These are phyloP conservation scores for Alloscopus bannaensis DNA, from an alignment of 2,888 invertebrate species.

Conservation along the genomic window DNA sequence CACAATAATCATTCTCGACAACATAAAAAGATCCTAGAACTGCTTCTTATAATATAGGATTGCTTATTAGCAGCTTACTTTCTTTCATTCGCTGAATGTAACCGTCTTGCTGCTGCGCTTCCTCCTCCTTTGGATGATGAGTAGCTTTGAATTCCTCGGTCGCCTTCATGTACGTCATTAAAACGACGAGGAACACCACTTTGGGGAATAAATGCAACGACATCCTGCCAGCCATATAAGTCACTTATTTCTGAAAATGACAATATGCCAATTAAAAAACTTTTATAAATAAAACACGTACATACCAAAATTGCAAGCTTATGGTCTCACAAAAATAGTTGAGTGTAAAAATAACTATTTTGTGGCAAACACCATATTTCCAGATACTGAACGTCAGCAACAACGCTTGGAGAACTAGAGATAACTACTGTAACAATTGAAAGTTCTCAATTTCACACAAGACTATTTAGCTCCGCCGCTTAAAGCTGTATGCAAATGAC, in stretches of 20 bases:
- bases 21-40: no score
- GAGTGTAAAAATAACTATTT: no score
- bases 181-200: conserved; percentile 60
- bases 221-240: conserved; percentile 30
- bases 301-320: neutral
- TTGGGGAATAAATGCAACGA: conserved; percentile 60
- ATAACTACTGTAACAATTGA: no score
- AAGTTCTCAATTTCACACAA: no score
- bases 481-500: no score
- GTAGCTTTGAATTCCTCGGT: conserved; percentile 64
- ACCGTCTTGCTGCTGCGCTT: conserved; percentile 25
- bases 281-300: neutral
- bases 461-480: no score
- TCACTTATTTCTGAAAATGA: neutral
- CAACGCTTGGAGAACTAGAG: no score
- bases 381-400: no score
- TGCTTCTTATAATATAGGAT: no score
- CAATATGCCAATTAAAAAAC: neutral
- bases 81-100: conserved; percentile 56
- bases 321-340: neutral
- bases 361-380: no score
- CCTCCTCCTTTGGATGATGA: conserved; percentile 47
- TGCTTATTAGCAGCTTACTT: conserved; percentile 48
- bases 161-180: conserved; percentile 60
- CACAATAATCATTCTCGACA: no score